These are phyloP conservation scores for Stenodera caucasica DNA, from an alignment of 2,888 invertebrate species.

Conservation along the genomic window DNA sequence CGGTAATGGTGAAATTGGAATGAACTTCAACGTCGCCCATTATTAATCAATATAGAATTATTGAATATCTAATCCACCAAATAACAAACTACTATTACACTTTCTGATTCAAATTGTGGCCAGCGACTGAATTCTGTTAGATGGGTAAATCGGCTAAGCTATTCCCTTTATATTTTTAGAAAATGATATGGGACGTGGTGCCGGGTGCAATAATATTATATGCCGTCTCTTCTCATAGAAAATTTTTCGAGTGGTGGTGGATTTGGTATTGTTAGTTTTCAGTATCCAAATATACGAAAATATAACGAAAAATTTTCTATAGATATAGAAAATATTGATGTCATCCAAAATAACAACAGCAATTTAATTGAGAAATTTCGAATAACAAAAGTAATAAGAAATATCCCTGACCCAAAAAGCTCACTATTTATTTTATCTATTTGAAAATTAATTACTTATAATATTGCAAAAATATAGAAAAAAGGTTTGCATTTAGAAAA, in stretches of 20 bases:
- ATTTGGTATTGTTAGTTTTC: background rate
- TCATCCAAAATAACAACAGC: background rate
- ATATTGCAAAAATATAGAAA: no score
- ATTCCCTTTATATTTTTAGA: constrained; percentile 54
- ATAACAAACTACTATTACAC: no score
- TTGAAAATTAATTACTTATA: no score
- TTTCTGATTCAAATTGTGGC: constrained; percentile 23
- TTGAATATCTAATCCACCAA: no score
- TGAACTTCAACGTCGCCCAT: constrained; percentile 93
- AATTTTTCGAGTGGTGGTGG: constrained; percentile 37
- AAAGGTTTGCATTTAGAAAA: no score
- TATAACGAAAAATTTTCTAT: background rate
- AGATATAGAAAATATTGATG: background rate
- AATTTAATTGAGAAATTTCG: background rate
- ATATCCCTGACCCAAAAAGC: background rate
- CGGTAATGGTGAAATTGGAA: constrained; percentile 82
- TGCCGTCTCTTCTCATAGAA: constrained; percentile 23
- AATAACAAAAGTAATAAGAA: background rate
- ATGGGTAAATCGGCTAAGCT: constrained; percentile 48
- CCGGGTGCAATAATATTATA: constrained; percentile 45
- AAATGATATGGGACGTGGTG: constrained; percentile 53
- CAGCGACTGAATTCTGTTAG: constrained; percentile 48
- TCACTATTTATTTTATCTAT: no score
- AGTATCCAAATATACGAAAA: background rate
- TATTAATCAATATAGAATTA: no score